phyloP scores from a whole-genome alignment of 2,888 invertebrate species.

The Drosophila flavopinicola region DNA sequence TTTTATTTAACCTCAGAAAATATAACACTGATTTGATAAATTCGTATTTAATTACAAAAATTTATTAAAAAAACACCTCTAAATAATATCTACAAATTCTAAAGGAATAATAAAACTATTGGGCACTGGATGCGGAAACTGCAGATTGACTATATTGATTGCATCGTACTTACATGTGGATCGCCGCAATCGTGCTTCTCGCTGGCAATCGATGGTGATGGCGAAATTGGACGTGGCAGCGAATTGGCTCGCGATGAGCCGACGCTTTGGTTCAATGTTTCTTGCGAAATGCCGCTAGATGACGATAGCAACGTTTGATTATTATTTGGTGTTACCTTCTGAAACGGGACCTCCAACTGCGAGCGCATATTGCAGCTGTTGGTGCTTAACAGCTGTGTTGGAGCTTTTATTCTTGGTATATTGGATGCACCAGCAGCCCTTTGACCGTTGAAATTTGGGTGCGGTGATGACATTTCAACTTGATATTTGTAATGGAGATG shows the following conservation, averaged over 20 bases:
- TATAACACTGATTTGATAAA: too few relatives aligned
- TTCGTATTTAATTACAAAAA: too few relatives aligned
- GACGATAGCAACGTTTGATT: constrained; percentile 85
- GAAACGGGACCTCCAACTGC: constrained; percentile 31
- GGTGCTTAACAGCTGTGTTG: constrained; percentile 30
- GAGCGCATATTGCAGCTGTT: constrained; percentile 20
- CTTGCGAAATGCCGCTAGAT: constrained; percentile 87
- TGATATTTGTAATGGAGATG: constrained; percentile 33
- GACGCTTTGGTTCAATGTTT: constrained; percentile 87
- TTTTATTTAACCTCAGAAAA: too few relatives aligned
- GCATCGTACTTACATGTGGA: constrained; percentile 87
- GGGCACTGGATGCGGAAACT: too few relatives aligned
- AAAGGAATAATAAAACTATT: too few relatives aligned
- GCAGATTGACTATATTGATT: too few relatives aligned
- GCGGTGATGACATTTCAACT: constrained; percentile 28
- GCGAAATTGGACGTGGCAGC: constrained; percentile 92
- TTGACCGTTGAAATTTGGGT: constrained; percentile 28
- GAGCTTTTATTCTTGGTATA: constrained; percentile 31
- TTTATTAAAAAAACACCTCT: too few relatives aligned
- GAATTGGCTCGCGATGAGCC: constrained; percentile 88
- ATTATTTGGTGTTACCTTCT: constrained; percentile 47
- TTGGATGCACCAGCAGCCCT: constrained; percentile 24
- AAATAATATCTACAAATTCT: too few relatives aligned
- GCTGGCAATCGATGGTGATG: constrained; percentile 95
- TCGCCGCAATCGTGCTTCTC: constrained; percentile 93